Evolutionary conservation across 1,140 invertebrate species (phyloP), one percentile per base, ranked within the genome.

Genomic region (Drosophila nikananu): DNA sequence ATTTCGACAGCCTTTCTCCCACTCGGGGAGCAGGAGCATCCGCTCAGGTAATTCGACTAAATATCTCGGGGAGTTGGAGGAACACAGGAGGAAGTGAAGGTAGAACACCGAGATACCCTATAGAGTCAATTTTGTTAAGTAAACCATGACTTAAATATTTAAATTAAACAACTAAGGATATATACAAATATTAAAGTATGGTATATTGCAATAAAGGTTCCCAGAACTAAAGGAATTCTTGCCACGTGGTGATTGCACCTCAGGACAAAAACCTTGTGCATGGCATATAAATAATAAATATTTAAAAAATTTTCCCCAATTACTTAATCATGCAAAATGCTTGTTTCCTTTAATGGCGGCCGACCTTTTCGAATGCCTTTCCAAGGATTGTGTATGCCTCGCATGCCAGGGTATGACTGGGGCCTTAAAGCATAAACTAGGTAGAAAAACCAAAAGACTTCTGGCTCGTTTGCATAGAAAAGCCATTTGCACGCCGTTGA

Each of bases 401-500:
- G 19, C 17, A 32, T 17, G 27, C 27, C 17, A 73, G 71, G 68
- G 71, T 73, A 74, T 23, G 46, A 44, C 55, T 42, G 23, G 25
- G 46, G 59, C 44, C 44, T 73, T 61, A 72, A 68, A 84, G 81
- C 81, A 79, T 86, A 90, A 90, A 89, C 75, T 86, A 74, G 86
- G 71, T 81, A 68, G 51, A 68, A 77, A 63, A 77, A 66, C 51
- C 49, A 37, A 17, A 21, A 58, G 37, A 52, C 60, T 41, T 65
- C 54, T 27, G 27, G 52, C 42, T 89, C 72, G 76, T 91, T 91
- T 86, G 83, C 89, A 91, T 91, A 77, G 76, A 89, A 86, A 91
- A 91, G 73, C 81, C 84, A 91, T 91, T 91, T 91, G 80, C 81
- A 86, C 86, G 75, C 86, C 86, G 68, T 90, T 78, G 72, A 74